Conservation (phyloP, 2,888 invertebrate species). For the Drosophila nr. fundita region DNA sequence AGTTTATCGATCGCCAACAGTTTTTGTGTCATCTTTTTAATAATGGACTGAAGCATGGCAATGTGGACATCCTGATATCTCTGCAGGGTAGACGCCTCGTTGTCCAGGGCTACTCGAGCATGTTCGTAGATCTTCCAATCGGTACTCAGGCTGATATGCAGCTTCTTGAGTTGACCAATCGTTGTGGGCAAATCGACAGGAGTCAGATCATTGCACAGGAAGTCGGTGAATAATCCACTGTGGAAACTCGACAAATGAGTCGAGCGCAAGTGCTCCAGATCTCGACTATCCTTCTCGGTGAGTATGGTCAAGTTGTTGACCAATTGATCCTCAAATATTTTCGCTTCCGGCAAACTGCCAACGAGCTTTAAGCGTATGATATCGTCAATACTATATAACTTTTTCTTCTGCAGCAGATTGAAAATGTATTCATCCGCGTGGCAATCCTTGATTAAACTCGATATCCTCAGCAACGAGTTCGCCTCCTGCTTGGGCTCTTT, state of each 20-base stretch:
- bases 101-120: constrained; percentile 45
- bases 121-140: constrained; percentile 41
- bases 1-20: constrained; percentile 41
- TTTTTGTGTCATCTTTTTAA: constrained; percentile 21
- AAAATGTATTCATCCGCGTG: constrained; percentile 90
- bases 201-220: constrained; percentile 47
- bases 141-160: constrained; percentile 39
- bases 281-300: constrained; percentile 3
- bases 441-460: constrained; percentile 88
- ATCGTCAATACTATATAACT: constrained; percentile 43
- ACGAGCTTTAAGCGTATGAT: constrained; percentile 31
- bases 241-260: constrained; percentile 31
- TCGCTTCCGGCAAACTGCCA: background rate
- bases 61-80: constrained; percentile 87
- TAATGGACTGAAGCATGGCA: constrained; percentile 10
- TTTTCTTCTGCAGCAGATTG: constrained; percentile 83
- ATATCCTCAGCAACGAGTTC: constrained; percentile 75
- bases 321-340: background rate
- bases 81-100: constrained; percentile 86
- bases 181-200: constrained; percentile 38
- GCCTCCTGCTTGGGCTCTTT: constrained; percentile 7
- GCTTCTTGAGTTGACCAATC: constrained; percentile 24
- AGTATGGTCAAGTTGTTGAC: background rate
- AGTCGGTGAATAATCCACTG: constrained; percentile 23
- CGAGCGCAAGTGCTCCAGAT: background rate